phyloP scores from a whole-genome alignment of 2,113 vertebrate genomes.

The Pantherophis guttatus region DNA sequence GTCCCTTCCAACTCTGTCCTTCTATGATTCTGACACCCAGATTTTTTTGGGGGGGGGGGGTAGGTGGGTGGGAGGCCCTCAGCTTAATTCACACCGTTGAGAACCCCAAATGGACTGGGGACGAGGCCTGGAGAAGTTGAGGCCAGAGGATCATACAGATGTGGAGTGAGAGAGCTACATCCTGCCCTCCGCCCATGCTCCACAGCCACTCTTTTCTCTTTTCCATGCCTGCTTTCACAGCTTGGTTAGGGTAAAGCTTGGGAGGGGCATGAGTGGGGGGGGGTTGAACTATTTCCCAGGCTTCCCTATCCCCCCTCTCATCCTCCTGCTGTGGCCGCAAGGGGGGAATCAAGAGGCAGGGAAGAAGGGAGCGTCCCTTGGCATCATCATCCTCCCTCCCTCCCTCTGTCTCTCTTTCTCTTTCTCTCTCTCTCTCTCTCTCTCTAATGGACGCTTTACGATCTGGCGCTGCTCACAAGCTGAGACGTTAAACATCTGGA shows the following conservation, averaged over 20 bases:
- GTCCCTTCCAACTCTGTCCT: no score
- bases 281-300: background rate
- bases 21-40: no score
- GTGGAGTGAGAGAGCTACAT: background rate
- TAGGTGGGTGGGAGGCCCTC: no score
- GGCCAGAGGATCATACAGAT: background rate
- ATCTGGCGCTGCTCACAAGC: background rate
- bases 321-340: background rate
- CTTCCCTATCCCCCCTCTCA: background rate
- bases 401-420: no score
- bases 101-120: background rate
- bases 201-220: background rate
- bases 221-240: background rate
- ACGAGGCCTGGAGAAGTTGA: background rate
- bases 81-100: no score
- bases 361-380: background rate
- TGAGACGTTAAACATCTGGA: background rate
- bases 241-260: background rate
- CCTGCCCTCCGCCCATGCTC: background rate
- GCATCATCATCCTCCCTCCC: background rate
- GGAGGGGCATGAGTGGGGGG: background rate
- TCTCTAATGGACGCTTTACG: background rate
- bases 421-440: no score
- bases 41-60: no score
- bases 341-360: background rate